phyloP scores from a whole-genome alignment of 2,888 invertebrate species.

The Plagodis pulveraria region DNA sequence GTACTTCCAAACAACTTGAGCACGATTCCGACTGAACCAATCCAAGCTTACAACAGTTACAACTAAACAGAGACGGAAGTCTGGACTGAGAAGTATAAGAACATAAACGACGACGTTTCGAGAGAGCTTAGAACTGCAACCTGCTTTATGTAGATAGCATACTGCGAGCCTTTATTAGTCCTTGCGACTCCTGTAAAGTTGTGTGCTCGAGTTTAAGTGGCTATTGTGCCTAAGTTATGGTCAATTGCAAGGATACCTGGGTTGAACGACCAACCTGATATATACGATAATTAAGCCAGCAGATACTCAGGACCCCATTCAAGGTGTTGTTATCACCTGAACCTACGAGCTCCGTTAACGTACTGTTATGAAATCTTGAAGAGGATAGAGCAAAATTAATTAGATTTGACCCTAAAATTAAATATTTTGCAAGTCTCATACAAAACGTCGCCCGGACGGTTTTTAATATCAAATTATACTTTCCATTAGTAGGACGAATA shows the following conservation, averaged over 20 bases:
- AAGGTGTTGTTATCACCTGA: conserved; percentile 37
- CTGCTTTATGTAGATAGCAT: conserved; percentile 54
- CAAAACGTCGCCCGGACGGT: neutral
- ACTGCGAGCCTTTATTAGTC: conserved; percentile 49
- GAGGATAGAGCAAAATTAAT: conserved; percentile 15
- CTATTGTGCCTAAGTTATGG: conserved; percentile 57
- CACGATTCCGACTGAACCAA: conserved; percentile 19
- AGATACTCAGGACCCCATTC: conserved; percentile 29
- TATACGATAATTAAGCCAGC: conserved; percentile 40
- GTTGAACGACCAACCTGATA: conserved; percentile 42
- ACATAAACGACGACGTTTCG: conserved; percentile 30
- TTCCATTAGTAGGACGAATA: conserved; percentile 12
- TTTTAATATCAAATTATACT: conserved; percentile 15
- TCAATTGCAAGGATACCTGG: conserved; percentile 50
- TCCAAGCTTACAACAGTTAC: conserved; percentile 23
- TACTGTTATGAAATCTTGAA: conserved; percentile 12
- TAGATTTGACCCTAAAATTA: conserved; percentile 1
- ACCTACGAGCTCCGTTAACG: conserved; percentile 27
- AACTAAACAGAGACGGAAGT: conserved; percentile 32
- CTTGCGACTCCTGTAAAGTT: conserved; percentile 47
- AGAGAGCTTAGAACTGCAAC: conserved; percentile 36
- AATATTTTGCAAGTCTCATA: conserved; percentile 8
- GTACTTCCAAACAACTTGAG: conserved; percentile 20
- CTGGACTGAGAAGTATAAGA: conserved; percentile 29
- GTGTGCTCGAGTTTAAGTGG: conserved; percentile 50